A percentile compares a stretch with the other conserved stretches of the same genome.
phyloP scores from a whole-genome alignment of 2,113 vertebrate species.

The Podarcis cretensis region DNA sequence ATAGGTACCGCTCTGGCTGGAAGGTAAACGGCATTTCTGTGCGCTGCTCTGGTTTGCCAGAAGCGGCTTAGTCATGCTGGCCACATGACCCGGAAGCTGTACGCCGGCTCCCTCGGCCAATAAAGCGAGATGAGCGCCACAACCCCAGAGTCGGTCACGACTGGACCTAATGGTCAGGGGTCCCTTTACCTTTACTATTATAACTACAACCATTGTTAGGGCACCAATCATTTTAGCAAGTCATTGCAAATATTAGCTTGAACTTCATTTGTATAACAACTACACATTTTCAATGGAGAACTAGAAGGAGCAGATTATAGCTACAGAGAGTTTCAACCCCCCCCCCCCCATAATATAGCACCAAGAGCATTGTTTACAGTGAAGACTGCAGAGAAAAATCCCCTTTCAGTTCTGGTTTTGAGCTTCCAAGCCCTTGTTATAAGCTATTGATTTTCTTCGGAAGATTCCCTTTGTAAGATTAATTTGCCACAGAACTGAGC shows the following conservation, averaged over 20 bases:
- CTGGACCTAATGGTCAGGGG: too few species aligned
- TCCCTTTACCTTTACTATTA: too few species aligned
- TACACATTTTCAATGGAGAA: background rate
- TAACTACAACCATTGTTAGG: background rate
- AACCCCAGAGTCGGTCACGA: too few species aligned
- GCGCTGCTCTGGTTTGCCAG: too few species aligned
- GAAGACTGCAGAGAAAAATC: background rate
- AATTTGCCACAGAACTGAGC: constrained; percentile 49
- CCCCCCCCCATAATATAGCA: constrained; percentile 4
- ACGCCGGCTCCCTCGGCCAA: too few species aligned
- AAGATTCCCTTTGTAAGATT: constrained; percentile 58
- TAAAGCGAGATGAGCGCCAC: too few species aligned
- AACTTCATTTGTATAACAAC: background rate
- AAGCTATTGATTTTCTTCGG: constrained; percentile 56
- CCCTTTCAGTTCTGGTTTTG: constrained; percentile 1
- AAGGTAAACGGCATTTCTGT: too few species aligned
- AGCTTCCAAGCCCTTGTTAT: constrained; percentile 50
- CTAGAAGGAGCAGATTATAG: background rate
- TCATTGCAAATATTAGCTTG: background rate
- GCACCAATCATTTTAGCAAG: background rate
- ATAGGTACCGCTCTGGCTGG: too few species aligned
- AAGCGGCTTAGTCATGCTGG: too few species aligned
- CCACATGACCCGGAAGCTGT: too few species aligned
- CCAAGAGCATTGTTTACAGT: background rate
- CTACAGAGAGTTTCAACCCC: background rate